phyloP scores from a whole-genome alignment of 1,140 invertebrate genomes.

The Dryas iulia region DNA sequence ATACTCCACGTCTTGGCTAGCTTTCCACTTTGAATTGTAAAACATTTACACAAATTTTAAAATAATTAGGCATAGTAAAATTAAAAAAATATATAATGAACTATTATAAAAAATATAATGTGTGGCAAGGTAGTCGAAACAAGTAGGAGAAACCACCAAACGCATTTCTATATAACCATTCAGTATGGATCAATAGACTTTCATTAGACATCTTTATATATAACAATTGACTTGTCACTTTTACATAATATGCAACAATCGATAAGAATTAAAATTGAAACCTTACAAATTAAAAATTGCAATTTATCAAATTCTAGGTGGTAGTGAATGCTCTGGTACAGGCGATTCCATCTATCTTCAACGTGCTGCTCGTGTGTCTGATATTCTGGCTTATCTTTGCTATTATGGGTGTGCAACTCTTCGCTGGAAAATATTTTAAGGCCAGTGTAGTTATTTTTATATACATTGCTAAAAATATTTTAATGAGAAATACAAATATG shows the following conservation, averaged over 20 bases:
- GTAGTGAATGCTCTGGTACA: slow-evolving; percentile 96
- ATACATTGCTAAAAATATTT: neutral
- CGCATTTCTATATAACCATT: neutral
- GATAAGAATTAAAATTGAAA: neutral
- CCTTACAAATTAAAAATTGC: neutral
- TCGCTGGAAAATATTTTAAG: slow-evolving; percentile 96
- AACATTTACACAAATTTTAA: too few relatives aligned
- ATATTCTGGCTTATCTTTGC: slow-evolving; percentile 97
- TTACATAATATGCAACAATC: too few relatives aligned
- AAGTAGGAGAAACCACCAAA: neutral
- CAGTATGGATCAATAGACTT: neutral
- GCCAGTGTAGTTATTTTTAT: slow-evolving; percentile 37
- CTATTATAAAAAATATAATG: neutral
- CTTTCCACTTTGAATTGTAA: neutral
- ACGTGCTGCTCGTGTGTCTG: slow-evolving; percentile 95
- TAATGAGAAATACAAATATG: too few relatives aligned
- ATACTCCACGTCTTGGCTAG: neutral
- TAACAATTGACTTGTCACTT: neutral
- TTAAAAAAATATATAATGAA: too few relatives aligned
- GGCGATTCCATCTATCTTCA: slow-evolving; percentile 97
- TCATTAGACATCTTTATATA: neutral
- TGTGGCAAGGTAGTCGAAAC: neutral
- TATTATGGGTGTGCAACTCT: slow-evolving; percentile 97
- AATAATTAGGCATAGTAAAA: too few relatives aligned
- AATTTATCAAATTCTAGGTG: slow-evolving; percentile 69